Evolutionary conservation across 2,797 vertebrate genomes (phyloP), one percentile per base, ranked within the genome.

Genomic region (Coendou prehensilis): DNA sequence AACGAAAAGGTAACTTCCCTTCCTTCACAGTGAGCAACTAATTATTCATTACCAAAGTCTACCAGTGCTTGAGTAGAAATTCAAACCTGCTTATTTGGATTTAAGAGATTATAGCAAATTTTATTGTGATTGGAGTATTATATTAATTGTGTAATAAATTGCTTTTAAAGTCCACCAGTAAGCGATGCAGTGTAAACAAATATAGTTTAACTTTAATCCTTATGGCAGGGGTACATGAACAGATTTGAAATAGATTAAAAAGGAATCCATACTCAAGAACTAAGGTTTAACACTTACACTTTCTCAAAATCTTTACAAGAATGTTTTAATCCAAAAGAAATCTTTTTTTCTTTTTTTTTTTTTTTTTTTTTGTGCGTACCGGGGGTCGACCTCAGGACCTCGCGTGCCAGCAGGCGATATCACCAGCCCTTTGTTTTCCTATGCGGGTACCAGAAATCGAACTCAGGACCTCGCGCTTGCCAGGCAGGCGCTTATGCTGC

Each of bases 131-230:
- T 88, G 59, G 5, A 89, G 4, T 45, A 30, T 82, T 89, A 71
- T n/a, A 71, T 37, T 79, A 69, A 86, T 57, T 87, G 18, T 73
- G 17, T 47, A 86, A 71, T 61, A 91, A 75, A 95, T 45, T 85
- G 64, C n/a, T 89, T 90, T 95, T 78, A 87, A 80, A 93, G 79
- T 88, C 56, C 30, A 73, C 15, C 30, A 79, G 20, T 41, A 93
- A 85, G 84, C 56, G 71, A 15, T 84, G 4, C 22, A 45, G 71
- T 63, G 1, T 88, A 56, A 86, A 59, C 9, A 94, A 79, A 30
- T 88, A 45, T 2, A 76, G 47, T 28, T 76, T 93, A 64, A 47
- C 13, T 71, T 75, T 56, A 89, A 92, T 80, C 52, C 26, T 69
- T 23, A 80, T 47, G 11, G 10, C 41, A 81, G 41, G 1, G 11